Evolutionary conservation across 2,888 invertebrate species (phyloP).

Genomic region (Caenorhabditis panamensis): DNA sequence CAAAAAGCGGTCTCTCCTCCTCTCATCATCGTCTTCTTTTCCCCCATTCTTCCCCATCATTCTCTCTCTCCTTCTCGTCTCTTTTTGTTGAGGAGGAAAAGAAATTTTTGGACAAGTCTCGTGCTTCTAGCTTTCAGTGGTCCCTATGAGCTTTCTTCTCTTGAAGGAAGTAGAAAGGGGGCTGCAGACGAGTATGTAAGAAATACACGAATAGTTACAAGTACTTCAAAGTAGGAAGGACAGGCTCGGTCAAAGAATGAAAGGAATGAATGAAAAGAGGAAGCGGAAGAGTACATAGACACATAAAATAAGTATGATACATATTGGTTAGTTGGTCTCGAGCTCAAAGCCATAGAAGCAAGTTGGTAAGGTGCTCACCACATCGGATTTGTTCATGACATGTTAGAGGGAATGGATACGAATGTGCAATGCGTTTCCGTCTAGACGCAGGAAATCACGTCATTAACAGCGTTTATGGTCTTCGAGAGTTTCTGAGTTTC

Average conservation of each 20-base stretch:
- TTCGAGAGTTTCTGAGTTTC: neutral
- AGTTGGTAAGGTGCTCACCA: neutral
- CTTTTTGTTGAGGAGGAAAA: neutral
- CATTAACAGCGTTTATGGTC: neutral
- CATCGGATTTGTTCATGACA: neutral
- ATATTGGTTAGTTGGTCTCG: neutral
- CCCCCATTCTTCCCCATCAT: neutral
- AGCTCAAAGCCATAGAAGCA: neutral
- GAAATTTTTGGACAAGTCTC: conserved; percentile 6
- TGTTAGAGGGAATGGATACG: neutral
- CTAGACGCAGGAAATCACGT: conserved; percentile 2
- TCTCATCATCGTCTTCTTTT: conserved; percentile 3
- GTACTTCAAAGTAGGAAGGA: too few species aligned
- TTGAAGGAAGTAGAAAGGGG: too few species aligned
- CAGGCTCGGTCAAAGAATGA: neutral
- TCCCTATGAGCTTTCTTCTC: neutral
- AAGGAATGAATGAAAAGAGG: neutral
- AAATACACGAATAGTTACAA: too few species aligned
- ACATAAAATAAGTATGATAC: neutral
- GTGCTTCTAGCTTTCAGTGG: neutral
- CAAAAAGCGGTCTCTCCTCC: conserved; percentile 8
- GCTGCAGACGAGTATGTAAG: neutral
- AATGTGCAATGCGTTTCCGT: neutral
- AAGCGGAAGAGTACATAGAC: neutral
- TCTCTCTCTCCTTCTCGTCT: neutral